Conservation (phyloP, 2,113 vertebrate species). For the Pampusana beccarii region DNA sequence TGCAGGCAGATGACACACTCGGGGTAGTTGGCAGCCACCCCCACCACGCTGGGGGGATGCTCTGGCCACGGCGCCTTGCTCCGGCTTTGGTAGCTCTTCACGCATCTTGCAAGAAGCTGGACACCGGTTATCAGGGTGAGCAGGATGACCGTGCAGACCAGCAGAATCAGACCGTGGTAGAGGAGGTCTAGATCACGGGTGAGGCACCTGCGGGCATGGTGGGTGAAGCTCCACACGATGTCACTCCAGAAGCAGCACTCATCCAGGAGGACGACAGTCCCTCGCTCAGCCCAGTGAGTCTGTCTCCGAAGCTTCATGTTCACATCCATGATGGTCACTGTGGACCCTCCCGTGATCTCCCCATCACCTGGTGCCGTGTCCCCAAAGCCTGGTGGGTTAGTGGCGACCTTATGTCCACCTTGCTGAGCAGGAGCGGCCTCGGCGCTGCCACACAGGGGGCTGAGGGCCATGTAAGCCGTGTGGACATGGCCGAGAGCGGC, state of each 20-base stretch:
- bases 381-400: background rate
- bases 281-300: background rate
- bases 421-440: fast-evolving
- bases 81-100: background rate
- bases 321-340: background rate
- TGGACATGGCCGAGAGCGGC: fast-evolving
- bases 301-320: fast-evolving
- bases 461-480: background rate
- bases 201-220: background rate
- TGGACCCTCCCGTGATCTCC: background rate
- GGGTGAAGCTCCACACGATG: background rate
- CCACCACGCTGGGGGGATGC: fast-evolving
- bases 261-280: fast-evolving
- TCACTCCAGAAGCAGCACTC: background rate
- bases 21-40: fast-evolving
- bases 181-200: background rate
- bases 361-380: fast-evolving
- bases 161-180: background rate
- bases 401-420: background rate
- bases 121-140: background rate
- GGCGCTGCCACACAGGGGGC: fast-evolving
- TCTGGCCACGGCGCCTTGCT: background rate
- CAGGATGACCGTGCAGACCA: background rate
- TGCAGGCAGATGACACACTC: conserved; percentile 77
- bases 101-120: background rate